These are phyloP conservation scores for Boleophthalmus pectinirostris DNA, from an alignment of 2,113 vertebrate species.

Conservation along the genomic window DNA sequence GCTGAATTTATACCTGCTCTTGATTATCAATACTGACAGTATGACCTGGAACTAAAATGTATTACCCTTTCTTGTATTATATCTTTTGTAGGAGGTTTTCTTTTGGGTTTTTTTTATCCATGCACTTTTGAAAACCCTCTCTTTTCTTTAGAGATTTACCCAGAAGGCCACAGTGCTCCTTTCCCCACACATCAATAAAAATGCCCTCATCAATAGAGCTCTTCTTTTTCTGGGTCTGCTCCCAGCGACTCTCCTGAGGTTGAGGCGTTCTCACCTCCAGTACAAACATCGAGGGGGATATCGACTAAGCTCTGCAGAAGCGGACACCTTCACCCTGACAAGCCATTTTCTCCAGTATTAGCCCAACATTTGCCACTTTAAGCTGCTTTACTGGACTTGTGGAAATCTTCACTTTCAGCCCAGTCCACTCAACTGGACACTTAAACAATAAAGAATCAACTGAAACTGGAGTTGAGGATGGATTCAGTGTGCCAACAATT, in stretches of 20 bases:
- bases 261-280: slow-evolving; percentile 15
- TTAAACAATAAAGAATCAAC: neutral
- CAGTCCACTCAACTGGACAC: neutral
- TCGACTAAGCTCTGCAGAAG: slow-evolving; percentile 12
- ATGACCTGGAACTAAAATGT: slow-evolving; percentile 1
- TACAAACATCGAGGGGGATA: slow-evolving; percentile 4
- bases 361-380: neutral
- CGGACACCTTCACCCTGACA: slow-evolving; percentile 8
- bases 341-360: slow-evolving; percentile 9
- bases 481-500: neutral
- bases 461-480: neutral
- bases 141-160: slow-evolving; percentile 7
- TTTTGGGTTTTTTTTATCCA: neutral
- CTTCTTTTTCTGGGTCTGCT: neutral
- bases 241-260: neutral
- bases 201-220: slow-evolving; percentile 21
- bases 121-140: neutral
- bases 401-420: neutral
- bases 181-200: slow-evolving; percentile 17
- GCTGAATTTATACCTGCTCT: too few relatives aligned
- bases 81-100: neutral
- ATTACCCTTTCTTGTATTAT: too few relatives aligned
- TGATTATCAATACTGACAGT: neutral
- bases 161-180: slow-evolving; percentile 8
- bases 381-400: neutral